Base-by-base conservation (phyloP, 1,140 invertebrate species). In the Leptestheria dahalacensis region DNA sequence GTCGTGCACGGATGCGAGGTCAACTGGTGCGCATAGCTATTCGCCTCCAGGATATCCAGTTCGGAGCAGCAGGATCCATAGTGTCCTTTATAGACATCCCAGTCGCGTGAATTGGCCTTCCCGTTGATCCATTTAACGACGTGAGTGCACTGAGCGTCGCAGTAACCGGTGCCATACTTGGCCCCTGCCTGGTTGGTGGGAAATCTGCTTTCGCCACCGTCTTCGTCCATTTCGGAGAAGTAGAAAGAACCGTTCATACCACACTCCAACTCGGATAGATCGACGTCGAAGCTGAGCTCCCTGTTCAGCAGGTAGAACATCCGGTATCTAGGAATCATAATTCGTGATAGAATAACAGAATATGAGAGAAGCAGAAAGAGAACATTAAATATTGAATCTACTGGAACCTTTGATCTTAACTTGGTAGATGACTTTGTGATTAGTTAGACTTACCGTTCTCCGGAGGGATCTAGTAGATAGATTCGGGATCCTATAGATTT, bases 131-230 rank as follows among this genome's bases (percentile, higher is more conserved):
- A 65, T 48, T 65, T 65, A 47, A 65, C 56, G 50, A 65, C 64
- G 57, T 65, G 64, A n/a, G 64, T 63, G 49, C 64, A 65, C 29
- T 65, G 64, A n/a, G 64, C 64, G 53, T 65, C 64, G 49, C 64
- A 65, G 33, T 65, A 65, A 25, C 64, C 64, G 25, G 64, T 65
- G 48, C 64, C 64, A 29, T 63, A 65, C 25, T 62, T 58, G 33
- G 64, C 64, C 52, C 64, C 64, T 6, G 51, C 64, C 55, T 64
- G 47, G 52, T 65, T 65, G 28, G 53, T 62, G 9, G 60, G 15
- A 49, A 63, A 64, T 33, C 62, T 62, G 49, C 55, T 46, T n/a
- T 53, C 26, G 26, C 64, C 64, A 28, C 64, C 64, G 61, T 65
- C 64, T 11, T 56, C 57, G 21, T 65, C 63, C 64, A 65, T 65